Conservation (phyloP, 2,113 vertebrate species). For the Antechinus stuartii region DNA sequence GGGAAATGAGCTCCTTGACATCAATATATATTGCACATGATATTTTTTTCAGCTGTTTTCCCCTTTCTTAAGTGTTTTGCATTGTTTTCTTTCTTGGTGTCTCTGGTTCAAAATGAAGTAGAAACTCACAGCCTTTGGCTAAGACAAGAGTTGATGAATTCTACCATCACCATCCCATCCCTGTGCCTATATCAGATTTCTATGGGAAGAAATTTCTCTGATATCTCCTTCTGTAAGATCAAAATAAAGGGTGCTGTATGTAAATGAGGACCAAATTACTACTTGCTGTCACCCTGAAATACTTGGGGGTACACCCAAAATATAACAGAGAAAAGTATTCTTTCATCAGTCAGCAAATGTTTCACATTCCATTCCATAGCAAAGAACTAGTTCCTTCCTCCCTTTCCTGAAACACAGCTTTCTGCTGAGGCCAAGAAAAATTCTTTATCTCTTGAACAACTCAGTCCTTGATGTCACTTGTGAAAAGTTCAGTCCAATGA, state of each 20-base stretch:
- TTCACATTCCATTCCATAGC: slow-evolving; percentile 43
- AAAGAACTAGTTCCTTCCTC: slow-evolving; percentile 29
- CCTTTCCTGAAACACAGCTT: neutral
- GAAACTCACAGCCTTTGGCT: neutral
- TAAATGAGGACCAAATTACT: neutral
- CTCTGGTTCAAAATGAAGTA: neutral
- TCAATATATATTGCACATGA: neutral
- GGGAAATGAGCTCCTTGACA: neutral
- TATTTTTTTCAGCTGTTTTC: neutral
- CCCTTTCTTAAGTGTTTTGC: neutral
- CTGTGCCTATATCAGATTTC: neutral
- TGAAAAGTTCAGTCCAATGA: neutral
- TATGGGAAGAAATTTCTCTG: neutral
- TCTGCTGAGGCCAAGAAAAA: slow-evolving; percentile 45
- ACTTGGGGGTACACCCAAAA: neutral
- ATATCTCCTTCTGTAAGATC: neutral
- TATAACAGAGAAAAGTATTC: neutral
- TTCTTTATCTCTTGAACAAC: neutral
- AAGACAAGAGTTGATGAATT: neutral
- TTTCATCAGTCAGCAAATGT: slow-evolving; percentile 30
- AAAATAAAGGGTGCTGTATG: neutral
- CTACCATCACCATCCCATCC: neutral
- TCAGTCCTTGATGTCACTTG: neutral
- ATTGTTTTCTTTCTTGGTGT: neutral
- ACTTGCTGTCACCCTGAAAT: neutral